These are phyloP conservation scores for Balaeniceps rex DNA, from an alignment of 2,113 vertebrate species.

Conservation along the genomic window DNA sequence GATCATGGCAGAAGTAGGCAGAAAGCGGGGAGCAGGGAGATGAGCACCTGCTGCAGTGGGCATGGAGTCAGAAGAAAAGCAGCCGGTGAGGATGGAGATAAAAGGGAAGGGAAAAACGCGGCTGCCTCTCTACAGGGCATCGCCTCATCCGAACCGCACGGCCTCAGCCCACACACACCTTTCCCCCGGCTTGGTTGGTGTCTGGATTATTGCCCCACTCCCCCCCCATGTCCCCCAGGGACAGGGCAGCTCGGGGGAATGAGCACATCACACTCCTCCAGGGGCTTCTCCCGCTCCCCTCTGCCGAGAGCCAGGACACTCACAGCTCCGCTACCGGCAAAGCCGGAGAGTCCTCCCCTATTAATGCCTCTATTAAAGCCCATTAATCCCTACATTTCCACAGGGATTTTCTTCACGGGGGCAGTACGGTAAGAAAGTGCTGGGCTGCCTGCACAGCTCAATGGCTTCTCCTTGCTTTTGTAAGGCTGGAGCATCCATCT, in stretches of 20 bases:
- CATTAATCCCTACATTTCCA: conserved; percentile 30
- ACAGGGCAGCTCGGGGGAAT: neutral
- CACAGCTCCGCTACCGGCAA: neutral
- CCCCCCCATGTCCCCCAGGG: neutral
- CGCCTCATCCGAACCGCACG: rapidly evolving
- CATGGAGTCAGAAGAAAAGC: neutral
- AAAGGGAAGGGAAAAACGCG: neutral
- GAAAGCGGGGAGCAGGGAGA: neutral
- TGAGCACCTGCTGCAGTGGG: neutral
- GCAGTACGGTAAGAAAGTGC: neutral
- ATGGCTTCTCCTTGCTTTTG: neutral
- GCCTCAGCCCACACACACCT: neutral
- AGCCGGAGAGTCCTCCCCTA: neutral
- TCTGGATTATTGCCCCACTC: neutral
- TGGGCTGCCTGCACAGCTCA: neutral
- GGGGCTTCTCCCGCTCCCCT: neutral
- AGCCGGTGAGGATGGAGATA: neutral
- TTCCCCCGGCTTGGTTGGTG: neutral
- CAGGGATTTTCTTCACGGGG: neutral
- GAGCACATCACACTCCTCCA: rapidly evolving
- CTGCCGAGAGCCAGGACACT: neutral
- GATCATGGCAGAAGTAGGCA: rapidly evolving
- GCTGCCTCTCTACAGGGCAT: neutral
- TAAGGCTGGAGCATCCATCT: neutral
- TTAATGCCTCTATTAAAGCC: conserved; percentile 25